Evolutionary conservation across 2,888 invertebrate species (phyloP).

Genomic region (Pseudeuparius sepicola): DNA sequence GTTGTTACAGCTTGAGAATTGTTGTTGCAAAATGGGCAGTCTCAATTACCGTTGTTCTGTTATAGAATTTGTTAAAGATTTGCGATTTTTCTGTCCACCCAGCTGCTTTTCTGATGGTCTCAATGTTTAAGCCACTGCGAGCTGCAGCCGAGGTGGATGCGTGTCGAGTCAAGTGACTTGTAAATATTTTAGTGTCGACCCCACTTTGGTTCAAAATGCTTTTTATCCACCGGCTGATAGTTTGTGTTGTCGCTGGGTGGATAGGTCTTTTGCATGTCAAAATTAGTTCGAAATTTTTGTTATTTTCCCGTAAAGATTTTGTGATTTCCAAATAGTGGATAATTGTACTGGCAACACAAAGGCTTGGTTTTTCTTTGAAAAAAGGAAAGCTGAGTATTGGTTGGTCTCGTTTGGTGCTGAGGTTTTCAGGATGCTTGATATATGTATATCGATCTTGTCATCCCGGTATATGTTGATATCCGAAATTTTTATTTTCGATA

Average conservation of each 20-base stretch:
- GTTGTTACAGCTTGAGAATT: too few relatives aligned
- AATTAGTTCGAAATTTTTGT: conserved; percentile 6
- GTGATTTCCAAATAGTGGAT: conserved; percentile 3
- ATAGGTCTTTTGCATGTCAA: conserved; percentile 13
- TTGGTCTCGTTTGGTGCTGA: conserved; percentile 12
- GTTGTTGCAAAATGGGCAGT: too few relatives aligned
- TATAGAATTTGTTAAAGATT: conserved; percentile 15
- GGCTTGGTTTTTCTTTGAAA: conserved; percentile 9
- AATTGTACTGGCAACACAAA: conserved; percentile 7
- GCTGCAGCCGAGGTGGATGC: conserved; percentile 15
- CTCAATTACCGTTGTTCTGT: too few relatives aligned
- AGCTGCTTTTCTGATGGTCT: conserved; percentile 14
- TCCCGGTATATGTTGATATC: too few relatives aligned
- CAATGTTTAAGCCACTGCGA: conserved; percentile 10
- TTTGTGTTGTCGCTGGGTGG: too few relatives aligned
- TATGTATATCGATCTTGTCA: too few relatives aligned
- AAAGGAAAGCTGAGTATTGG: conserved; percentile 11
- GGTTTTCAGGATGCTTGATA: too few relatives aligned
- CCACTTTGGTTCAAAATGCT: conserved; percentile 11
- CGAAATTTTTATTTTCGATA: too few relatives aligned
- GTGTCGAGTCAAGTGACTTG: conserved; percentile 14
- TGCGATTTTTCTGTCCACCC: conserved; percentile 15
- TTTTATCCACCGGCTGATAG: conserved; percentile 13
- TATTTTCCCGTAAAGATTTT: not conserved
- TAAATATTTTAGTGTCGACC: conserved; percentile 11